Conservation (phyloP, 2,797 vertebrate genomes). For the Neoniphon sammara region DNA sequence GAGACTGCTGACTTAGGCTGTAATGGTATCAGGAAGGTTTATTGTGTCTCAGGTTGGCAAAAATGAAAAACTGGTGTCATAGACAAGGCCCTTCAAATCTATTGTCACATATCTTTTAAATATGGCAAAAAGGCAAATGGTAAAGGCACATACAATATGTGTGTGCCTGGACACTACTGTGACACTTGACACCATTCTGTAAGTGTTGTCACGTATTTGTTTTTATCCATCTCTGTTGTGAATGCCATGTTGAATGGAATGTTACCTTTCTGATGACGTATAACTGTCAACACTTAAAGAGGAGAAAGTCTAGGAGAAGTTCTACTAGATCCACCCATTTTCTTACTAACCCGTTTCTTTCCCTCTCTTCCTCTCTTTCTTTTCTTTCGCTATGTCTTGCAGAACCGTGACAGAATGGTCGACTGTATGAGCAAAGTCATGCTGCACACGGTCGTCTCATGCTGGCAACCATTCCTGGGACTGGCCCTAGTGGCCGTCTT, state of each 20-base stretch:
- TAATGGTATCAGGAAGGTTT: not conserved
- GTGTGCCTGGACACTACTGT: not conserved
- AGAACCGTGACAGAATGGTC: slow-evolving; percentile 94
- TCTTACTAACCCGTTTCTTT: slow-evolving; percentile 10
- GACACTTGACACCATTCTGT: not conserved
- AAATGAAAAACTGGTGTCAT: not conserved
- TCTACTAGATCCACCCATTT: not conserved
- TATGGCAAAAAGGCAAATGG: not conserved
- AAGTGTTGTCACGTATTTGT: not conserved
- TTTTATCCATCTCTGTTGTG: not conserved
- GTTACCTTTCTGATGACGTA: no score
- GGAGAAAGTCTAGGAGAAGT: no score
- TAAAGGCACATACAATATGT: not conserved
- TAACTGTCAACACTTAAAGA: not conserved
- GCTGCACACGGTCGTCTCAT: slow-evolving; percentile 92
- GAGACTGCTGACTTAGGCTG: slow-evolving; percentile 2
- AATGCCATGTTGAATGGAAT: not conserved
- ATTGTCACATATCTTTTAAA: not conserved
- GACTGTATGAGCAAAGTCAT: slow-evolving; percentile 95
- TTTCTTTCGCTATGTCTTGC: slow-evolving; percentile 58
- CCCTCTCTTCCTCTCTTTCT: slow-evolving; percentile 47
- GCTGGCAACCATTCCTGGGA: slow-evolving; percentile 95
- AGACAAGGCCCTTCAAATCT: slow-evolving; percentile 10
- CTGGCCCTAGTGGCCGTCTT: slow-evolving; percentile 92
- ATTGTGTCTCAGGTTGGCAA: not conserved